Evolutionary conservation across 1,140 invertebrate genomes (phyloP), one percentile per base, ranked within the genome.

Genomic region (Portunus trituberculatus): DNA sequence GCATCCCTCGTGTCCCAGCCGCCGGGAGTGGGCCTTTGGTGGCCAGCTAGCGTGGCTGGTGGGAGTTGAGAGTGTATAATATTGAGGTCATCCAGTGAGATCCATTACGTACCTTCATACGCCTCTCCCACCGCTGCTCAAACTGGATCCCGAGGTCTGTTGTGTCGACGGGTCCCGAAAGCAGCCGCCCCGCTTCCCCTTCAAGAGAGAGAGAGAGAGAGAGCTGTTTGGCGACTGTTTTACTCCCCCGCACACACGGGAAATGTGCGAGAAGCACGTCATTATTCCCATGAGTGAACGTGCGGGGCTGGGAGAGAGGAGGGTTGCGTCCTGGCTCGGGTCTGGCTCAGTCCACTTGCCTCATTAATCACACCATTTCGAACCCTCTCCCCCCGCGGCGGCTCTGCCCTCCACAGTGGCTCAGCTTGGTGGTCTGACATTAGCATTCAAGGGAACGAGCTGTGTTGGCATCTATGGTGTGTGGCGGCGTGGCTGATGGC

Each of bases 351-450:
- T 89, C 87, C 76, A 76, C 91, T 67, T 83, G 76, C 91, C 31
- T 83, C 91, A 92, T 92, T 83, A 92, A 92, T 92, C 91, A 82
- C 91, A 29, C 91, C 91, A 92, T 45, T 76, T 31, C 59, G 31
- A 92, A 92, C 91, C 67, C 67, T 83, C 39, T 89, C 87, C 45
- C 39, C 39, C 67, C 8, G 29, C 91, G 91, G 67, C 52, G 67
- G 20, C 67, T 20, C 67, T 76, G 67, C 67, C 67, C 67, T 76
- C 67, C 67, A 76, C 67, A 76, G 67, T 76, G 67, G 67, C 67
- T 76, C 67, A n/a, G 59, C 28, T 67, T 92, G 48, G 90, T 67
- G 59, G 39, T 89, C 87, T 46, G 25, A 46, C 87, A 89, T 46
- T 48, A 45, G 25, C 87, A 89, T 46, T 67, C 91, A 31, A 25